A percentile compares a stretch with the other conserved stretches of the same genome.
These are phyloP conservation scores for Octodon degus DNA, from an alignment of 2,113 vertebrate genomes.

Conservation along the genomic window DNA sequence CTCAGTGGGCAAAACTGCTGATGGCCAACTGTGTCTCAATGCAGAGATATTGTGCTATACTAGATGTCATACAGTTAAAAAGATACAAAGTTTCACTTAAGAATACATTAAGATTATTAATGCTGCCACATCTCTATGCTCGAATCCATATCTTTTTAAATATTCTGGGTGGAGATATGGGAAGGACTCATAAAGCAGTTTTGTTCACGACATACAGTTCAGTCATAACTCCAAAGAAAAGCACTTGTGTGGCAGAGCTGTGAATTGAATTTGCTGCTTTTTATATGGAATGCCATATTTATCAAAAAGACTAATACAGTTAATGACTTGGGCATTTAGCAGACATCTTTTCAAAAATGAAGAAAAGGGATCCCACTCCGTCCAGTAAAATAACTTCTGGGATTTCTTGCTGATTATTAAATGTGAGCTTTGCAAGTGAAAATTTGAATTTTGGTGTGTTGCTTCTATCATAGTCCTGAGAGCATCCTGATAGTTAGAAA, in stretches of 20 bases:
- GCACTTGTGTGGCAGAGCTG: background rate
- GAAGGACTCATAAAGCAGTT: background rate
- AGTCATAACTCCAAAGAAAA: background rate
- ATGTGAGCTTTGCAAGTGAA: constrained; percentile 16
- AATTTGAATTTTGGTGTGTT: background rate
- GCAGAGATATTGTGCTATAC: fast-evolving
- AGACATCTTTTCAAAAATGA: background rate
- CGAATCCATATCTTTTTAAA: background rate
- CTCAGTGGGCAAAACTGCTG: background rate
- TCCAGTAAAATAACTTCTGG: background rate
- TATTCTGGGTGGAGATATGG: background rate
- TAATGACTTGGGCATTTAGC: background rate
- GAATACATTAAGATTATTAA: background rate
- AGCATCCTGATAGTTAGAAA: background rate
- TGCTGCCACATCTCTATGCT: background rate
- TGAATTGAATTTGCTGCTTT: background rate
- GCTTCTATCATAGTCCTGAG: background rate
- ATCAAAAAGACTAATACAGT: background rate
- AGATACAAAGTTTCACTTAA: background rate
- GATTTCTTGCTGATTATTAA: background rate
- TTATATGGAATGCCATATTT: background rate
- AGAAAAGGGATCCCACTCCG: background rate
- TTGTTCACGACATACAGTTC: background rate
- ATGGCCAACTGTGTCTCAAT: background rate
- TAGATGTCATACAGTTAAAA: background rate